Conservation (phyloP, 2,113 vertebrate genomes). For the Eurypyga helias region DNA sequence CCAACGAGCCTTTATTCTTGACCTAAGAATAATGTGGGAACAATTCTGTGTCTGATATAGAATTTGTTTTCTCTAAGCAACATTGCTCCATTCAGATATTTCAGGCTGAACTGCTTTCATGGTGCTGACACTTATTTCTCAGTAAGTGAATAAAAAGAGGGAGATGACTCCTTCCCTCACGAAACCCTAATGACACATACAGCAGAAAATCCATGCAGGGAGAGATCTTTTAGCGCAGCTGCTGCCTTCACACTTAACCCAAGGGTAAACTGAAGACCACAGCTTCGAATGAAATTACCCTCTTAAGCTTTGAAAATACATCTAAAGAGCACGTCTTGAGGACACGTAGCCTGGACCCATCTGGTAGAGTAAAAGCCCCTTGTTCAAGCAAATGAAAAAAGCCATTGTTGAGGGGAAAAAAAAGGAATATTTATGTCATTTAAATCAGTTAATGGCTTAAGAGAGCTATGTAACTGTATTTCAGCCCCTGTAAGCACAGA, state of each 20-base stretch:
- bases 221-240: neutral
- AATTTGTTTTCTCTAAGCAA: neutral
- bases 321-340: neutral
- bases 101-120: neutral
- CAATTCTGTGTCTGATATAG: neutral
- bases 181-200: neutral
- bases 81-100: neutral
- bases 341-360: neutral
- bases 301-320: neutral
- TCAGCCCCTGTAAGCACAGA: neutral
- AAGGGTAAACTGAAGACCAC: neutral
- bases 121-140: neutral
- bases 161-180: neutral
- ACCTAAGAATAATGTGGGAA: neutral
- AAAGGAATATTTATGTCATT: neutral
- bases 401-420: neutral
- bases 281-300: neutral
- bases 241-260: constrained; percentile 3
- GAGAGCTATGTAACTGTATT: neutral
- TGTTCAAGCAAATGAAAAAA: neutral
- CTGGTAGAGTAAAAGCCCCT: neutral
- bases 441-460: neutral
- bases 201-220: neutral
- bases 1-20: neutral
- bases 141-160: neutral